phyloP scores from a whole-genome alignment of 2,888 invertebrate genomes.

The Agriopis aurantiaria region DNA sequence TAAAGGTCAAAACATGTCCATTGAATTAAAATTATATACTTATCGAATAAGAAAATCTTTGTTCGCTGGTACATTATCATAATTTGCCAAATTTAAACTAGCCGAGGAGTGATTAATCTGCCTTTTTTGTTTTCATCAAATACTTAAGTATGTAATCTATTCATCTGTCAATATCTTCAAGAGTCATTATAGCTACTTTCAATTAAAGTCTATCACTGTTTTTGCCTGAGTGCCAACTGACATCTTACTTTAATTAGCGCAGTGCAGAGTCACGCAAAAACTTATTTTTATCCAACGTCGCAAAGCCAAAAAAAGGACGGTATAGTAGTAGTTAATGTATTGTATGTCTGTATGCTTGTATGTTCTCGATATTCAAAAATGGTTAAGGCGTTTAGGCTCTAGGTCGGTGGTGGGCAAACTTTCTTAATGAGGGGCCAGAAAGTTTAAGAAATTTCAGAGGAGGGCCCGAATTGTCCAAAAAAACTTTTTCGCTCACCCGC shows the following conservation, averaged over 20 bases:
- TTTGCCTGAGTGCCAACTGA: neutral
- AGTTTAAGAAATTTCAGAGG: neutral
- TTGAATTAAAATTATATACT: neutral
- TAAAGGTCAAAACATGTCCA: constrained; percentile 9
- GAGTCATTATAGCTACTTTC: neutral
- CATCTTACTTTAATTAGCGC: neutral
- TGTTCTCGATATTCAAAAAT: too few species aligned
- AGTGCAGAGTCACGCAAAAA: neutral
- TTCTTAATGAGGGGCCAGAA: neutral
- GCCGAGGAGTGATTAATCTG: neutral
- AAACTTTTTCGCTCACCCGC: too few species aligned
- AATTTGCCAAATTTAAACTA: neutral
- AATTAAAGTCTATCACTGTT: constrained; percentile 2
- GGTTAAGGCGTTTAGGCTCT: too few species aligned
- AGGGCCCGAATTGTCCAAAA: neutral
- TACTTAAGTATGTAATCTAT: neutral
- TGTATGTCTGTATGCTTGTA: too few species aligned
- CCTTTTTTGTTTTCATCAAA: neutral
- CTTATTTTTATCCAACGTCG: neutral
- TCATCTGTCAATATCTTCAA: neutral
- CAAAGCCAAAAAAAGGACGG: too few species aligned
- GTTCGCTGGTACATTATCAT: neutral
- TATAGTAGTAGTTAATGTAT: too few species aligned
- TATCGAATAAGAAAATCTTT: neutral
- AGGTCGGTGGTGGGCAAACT: neutral